A percentile compares a stretch with the other conserved stretches of the same genome.
Conservation (phyloP, 2,888 invertebrate genomes). For the Keiferia lycopersicella region DNA sequence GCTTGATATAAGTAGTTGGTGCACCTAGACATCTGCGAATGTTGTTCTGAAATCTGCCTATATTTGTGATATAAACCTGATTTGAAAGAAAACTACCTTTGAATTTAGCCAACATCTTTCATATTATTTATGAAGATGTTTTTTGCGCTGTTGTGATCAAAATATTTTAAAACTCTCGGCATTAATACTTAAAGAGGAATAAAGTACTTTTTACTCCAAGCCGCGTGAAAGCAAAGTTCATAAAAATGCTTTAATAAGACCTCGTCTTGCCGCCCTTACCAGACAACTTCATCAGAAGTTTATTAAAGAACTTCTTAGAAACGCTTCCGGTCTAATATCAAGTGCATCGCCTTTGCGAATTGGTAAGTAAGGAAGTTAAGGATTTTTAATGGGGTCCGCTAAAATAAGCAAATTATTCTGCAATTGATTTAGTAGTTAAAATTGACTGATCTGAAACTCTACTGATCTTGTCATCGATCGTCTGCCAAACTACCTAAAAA, state of each 20-base stretch:
- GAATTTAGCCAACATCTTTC: too few relatives aligned
- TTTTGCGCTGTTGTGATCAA: background rate
- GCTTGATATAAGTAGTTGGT: too few relatives aligned
- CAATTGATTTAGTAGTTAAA: too few relatives aligned
- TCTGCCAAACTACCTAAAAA: too few relatives aligned
- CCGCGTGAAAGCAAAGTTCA: conserved; percentile 10
- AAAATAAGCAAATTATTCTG: too few relatives aligned
- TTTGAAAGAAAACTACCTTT: too few relatives aligned
- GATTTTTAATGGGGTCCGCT: background rate
- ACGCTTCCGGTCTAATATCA: conserved; percentile 8
- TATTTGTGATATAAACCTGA: too few relatives aligned
- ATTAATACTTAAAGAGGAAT: background rate
- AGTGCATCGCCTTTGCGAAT: background rate
- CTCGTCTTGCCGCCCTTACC: conserved; percentile 2
- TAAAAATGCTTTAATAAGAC: conserved; percentile 12
- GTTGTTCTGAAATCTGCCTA: too few relatives aligned
- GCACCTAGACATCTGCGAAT: too few relatives aligned
- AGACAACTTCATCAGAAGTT: conserved; percentile 9
- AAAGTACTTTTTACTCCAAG: background rate
- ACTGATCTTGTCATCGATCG: too few relatives aligned
- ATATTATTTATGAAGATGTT: too few relatives aligned
- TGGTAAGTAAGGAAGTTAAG: background rate
- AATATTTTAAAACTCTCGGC: background rate
- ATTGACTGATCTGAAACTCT: too few relatives aligned
- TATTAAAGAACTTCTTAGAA: conserved; percentile 9